Conservation (phyloP, 2,113 vertebrate species). For the Sinocyclocheilus grahami region DNA sequence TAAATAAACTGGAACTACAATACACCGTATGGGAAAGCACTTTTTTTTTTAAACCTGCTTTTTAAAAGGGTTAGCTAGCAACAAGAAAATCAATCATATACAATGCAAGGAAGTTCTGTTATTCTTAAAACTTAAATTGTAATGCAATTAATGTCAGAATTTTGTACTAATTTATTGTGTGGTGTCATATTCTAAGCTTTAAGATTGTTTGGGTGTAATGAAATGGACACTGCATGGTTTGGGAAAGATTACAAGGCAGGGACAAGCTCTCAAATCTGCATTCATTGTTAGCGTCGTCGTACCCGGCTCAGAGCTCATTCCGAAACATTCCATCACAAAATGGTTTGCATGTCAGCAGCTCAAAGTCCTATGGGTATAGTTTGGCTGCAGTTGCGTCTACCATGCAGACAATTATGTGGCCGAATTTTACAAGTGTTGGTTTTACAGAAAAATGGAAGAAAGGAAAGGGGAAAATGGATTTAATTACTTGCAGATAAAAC, state of each 20-base stretch:
- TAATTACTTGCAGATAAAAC: conserved; percentile 69
- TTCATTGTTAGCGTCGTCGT: too few species aligned
- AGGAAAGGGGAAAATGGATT: conserved; percentile 64
- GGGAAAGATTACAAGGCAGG: not conserved
- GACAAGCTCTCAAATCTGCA: conserved; percentile 16
- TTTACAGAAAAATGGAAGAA: conserved; percentile 53
- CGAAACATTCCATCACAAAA: conserved; percentile 59
- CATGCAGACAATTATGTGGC: conserved; percentile 59
- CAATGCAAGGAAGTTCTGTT: not conserved
- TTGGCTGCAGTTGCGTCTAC: conserved; percentile 63
- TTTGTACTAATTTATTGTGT: not conserved
- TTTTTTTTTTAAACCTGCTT: not conserved
- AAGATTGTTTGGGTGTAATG: conserved; percentile 5
- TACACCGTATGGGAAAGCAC: not conserved
- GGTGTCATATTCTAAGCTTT: not conserved
- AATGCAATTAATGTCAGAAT: not conserved
- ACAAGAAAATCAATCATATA: not conserved
- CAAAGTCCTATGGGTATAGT: conserved; percentile 58
- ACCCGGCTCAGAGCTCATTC: conserved; percentile 40
- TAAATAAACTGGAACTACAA: conserved; percentile 7
- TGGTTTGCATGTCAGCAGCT: conserved; percentile 61
- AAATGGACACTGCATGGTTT: conserved; percentile 6
- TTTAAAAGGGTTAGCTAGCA: not conserved
- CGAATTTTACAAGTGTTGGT: conserved; percentile 65
- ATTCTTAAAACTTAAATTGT: not conserved